Base-by-base conservation (phyloP, 1,140 invertebrate genomes). In the Ceratosolen solmsi region DNA sequence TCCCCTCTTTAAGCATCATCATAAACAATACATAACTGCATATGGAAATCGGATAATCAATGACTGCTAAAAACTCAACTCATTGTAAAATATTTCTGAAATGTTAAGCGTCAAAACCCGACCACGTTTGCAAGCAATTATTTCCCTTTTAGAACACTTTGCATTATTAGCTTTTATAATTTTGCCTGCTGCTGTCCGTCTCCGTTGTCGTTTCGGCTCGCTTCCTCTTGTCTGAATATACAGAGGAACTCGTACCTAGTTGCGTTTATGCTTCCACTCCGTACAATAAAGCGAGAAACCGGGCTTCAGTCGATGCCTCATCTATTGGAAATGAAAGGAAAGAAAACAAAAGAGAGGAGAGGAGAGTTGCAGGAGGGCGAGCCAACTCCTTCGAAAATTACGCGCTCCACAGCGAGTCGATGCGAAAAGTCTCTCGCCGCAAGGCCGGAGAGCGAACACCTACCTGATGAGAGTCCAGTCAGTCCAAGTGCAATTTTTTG, bases 211-310 rank as follows among this genome's bases (percentile, higher is more conserved):
- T 65, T 20, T 36, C n/a, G 30, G 60, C 3, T 65, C 8, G 9
- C 17, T 51, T 54, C 74, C 73, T 78, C 33, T 51, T n/a, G 2
- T 25, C 25, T 20, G 11, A 75, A 25, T 41, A 30, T 27, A 46
- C 20, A 22, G 25, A 49, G 27, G 46, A 63, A 20, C 65, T 54
- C 20, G 73, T 68, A 72, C 36, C 72, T 83, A 76, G 80, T 81
- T 58, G 41, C 68, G 56, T 84, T 85, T 84, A 83, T 83, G 75
- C 81, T 76, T 83, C 84, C 76, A 77, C 54, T 51, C 65, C 60
- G 78, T 72, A 86, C 84, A 86, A 88, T 86, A 87, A 87, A 85
- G 83, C 82, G 54, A 51, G 84, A 75, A 83, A 83, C 83, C 84
- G 76, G 79, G 79, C 51, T 71, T 71, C 38, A 79, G 74, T 81